Conservation (phyloP, 1,140 invertebrate genomes). For the Nasonia vitripennis region DNA sequence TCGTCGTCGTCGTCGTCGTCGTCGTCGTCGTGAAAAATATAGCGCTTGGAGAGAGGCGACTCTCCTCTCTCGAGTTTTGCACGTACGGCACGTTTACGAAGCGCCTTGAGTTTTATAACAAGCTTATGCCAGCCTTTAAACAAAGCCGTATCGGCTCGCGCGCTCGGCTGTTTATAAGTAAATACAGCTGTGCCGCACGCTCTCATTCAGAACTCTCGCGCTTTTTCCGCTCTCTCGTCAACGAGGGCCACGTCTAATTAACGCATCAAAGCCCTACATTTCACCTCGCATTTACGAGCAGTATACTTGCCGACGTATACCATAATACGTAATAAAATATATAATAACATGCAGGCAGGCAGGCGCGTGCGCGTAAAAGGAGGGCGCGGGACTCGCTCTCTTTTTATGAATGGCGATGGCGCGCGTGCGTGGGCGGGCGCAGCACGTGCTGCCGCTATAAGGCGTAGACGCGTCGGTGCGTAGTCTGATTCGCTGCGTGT, state of each 20-base stretch:
- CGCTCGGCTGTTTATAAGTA: too few relatives aligned
- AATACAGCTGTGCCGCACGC: too few relatives aligned
- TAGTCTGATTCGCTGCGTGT: not conserved
- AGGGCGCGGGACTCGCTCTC: not conserved
- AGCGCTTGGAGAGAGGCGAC: not conserved
- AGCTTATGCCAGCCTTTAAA: too few relatives aligned
- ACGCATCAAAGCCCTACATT: not conserved
- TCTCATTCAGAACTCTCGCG: not conserved
- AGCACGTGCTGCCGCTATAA: slow-evolving; percentile 10
- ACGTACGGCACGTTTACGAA: not conserved
- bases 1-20: too few relatives aligned
- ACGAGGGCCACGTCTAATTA: not conserved
- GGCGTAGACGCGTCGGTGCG: not conserved
- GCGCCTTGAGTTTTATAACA: not conserved
- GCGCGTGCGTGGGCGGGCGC: slow-evolving; percentile 6
- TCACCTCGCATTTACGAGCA: not conserved
- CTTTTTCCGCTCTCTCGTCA: not conserved
- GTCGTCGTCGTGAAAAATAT: not conserved
- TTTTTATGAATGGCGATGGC: slow-evolving; percentile 29
- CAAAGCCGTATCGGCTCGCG: too few relatives aligned
- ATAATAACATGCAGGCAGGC: not conserved
- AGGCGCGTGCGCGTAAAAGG: slow-evolving; percentile 7
- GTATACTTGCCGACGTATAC: not conserved
- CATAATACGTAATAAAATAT: not conserved
- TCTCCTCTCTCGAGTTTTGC: too few relatives aligned